phyloP scores from a whole-genome alignment of 2,888 invertebrate species.

The Epinotia demarniana region DNA sequence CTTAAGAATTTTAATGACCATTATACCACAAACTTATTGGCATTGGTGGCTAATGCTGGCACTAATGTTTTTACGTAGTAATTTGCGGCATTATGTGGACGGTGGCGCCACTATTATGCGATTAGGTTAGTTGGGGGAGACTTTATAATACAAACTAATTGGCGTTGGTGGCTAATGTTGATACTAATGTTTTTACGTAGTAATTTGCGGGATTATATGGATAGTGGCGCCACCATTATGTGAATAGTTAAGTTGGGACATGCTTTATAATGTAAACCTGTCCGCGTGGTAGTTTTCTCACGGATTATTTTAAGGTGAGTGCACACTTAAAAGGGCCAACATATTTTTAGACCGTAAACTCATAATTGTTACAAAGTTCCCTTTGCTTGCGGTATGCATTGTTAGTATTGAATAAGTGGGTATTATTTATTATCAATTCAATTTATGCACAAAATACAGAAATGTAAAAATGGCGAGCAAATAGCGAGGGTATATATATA shows the following conservation, averaged over 20 bases:
- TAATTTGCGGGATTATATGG: conserved; percentile 9
- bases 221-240: conserved; percentile 10
- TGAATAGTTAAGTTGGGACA: conserved; percentile 6
- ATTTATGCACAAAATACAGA: too few species aligned
- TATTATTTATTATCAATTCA: too few species aligned
- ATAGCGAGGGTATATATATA: too few species aligned
- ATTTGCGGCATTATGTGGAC: conserved; percentile 7
- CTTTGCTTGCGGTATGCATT: too few species aligned
- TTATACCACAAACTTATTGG: neutral
- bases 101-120: conserved; percentile 7
- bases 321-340: neutral
- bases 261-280: conserved; percentile 14
- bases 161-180: neutral
- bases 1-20: conserved; percentile 25
- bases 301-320: conserved; percentile 15
- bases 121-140: conserved; percentile 1
- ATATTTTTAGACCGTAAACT: too few species aligned
- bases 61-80: neutral
- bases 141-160: conserved; percentile 7
- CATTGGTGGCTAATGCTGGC: neutral
- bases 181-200: neutral
- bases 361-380: too few species aligned
- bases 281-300: conserved; percentile 26
- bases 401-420: too few species aligned
- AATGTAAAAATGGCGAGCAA: too few species aligned